phyloP scores from a whole-genome alignment of 2,888 invertebrate species.

The Chrysina gloriosa region DNA sequence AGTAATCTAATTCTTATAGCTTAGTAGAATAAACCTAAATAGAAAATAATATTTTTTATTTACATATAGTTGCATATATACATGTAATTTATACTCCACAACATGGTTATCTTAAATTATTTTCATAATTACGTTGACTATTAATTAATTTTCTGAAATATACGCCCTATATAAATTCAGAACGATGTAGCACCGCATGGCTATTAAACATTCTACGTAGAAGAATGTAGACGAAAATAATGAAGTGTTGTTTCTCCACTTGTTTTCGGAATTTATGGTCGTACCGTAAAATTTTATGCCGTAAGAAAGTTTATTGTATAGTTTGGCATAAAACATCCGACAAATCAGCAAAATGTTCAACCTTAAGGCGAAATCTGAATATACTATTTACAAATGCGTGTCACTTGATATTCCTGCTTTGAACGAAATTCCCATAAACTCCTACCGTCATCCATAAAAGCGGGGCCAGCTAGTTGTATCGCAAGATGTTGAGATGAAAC shows the following conservation, averaged over 20 bases:
- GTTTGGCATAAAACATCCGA: conserved; percentile 30
- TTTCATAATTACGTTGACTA: conserved; percentile 9
- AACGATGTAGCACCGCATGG: not conserved
- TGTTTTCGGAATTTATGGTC: conserved; percentile 26
- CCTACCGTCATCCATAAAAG: conserved; percentile 22
- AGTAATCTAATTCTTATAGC: too few species aligned
- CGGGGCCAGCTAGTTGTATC: conserved; percentile 7
- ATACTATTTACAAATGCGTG: conserved; percentile 32
- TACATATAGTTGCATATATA: too few species aligned
- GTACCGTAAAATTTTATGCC: conserved; percentile 34
- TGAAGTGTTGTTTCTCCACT: conserved; percentile 35
- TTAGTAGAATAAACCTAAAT: too few species aligned
- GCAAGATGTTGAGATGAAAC: not conserved
- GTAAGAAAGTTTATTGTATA: conserved; percentile 29
- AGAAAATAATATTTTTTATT: too few species aligned
- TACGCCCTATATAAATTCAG: conserved; percentile 25
- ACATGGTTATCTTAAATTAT: not conserved
- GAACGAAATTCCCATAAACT: conserved; percentile 6
- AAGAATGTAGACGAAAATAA: conserved; percentile 34
- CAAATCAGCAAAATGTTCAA: conserved; percentile 31
- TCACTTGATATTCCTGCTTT: not conserved
- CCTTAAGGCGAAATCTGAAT: conserved; percentile 25
- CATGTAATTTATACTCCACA: not conserved
- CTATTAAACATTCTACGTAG: conserved; percentile 33
- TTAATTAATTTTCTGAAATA: conserved; percentile 29